Evolutionary conservation across 2,888 invertebrate genomes (phyloP).

Genomic region (Gymnoscelis rufifasciata): DNA sequence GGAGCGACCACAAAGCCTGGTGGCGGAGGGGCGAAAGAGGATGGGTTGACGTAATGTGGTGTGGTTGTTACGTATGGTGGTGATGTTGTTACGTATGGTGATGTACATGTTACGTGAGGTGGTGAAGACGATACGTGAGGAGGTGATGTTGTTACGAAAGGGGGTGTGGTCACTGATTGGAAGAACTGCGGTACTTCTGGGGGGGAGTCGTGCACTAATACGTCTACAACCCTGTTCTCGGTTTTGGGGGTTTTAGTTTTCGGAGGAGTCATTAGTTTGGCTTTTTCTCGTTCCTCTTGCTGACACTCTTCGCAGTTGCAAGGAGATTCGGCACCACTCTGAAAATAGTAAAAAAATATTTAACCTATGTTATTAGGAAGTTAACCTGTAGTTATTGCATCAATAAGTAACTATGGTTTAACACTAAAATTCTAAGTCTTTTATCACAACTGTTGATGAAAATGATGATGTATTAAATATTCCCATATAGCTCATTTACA

Average conservation of each 20-base stretch:
- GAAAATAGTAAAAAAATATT: slow-evolving; percentile 23
- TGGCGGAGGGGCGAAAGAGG: slow-evolving; percentile 52
- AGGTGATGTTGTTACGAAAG: slow-evolving; percentile 50
- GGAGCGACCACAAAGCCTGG: slow-evolving; percentile 68
- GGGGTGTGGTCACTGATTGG: slow-evolving; percentile 63
- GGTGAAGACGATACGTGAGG: slow-evolving; percentile 45
- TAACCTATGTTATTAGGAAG: background rate
- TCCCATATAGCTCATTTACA: no score
- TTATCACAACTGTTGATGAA: no score
- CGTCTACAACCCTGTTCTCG: slow-evolving; percentile 63
- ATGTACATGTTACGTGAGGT: slow-evolving; percentile 48
- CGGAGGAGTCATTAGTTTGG: slow-evolving; percentile 29
- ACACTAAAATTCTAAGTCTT: no score
- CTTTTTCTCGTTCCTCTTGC: slow-evolving; percentile 36
- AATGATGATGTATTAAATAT: no score
- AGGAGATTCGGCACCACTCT: slow-evolving; percentile 68
- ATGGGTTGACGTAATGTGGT: slow-evolving; percentile 19
- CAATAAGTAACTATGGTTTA: no score
- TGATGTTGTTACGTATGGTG: slow-evolving; percentile 41
- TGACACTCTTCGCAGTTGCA: slow-evolving; percentile 71
- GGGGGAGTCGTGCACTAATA: slow-evolving; percentile 69
- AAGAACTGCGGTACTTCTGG: slow-evolving; percentile 63
- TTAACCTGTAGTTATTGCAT: no score
- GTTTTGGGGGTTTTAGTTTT: slow-evolving; percentile 39
- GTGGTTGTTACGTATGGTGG: slow-evolving; percentile 53